phyloP scores from a whole-genome alignment of 2,888 invertebrate species.

The Eubasilissa splendida region DNA sequence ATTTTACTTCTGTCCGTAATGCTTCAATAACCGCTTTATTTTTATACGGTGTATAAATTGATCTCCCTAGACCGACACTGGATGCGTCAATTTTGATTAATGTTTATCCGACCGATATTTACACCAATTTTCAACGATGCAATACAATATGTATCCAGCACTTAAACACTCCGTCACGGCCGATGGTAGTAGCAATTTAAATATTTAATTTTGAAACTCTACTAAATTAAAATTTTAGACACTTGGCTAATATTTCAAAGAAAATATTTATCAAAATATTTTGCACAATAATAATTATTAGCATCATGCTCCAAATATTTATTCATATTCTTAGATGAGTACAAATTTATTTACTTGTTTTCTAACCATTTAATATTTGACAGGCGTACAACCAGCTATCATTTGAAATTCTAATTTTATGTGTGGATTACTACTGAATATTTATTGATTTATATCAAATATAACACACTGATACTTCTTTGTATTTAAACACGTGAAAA shows the following conservation, averaged over 20 bases:
- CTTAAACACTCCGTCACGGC: background rate
- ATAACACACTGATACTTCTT: too few relatives aligned
- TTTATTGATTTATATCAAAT: too few relatives aligned
- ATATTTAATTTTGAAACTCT: background rate
- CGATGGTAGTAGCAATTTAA: background rate
- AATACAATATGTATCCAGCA: background rate
- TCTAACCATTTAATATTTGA: background rate
- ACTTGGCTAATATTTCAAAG: too few relatives aligned
- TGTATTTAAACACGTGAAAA: too few relatives aligned
- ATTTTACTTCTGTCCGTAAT: too few relatives aligned
- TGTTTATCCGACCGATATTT: constrained; percentile 18
- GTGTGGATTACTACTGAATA: too few relatives aligned
- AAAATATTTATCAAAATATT: too few relatives aligned
- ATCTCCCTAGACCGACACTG: background rate
- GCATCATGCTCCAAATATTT: background rate
- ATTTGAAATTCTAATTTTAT: too few relatives aligned
- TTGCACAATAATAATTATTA: too few relatives aligned
- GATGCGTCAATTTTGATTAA: background rate
- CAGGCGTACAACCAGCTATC: too few relatives aligned
- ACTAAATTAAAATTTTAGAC: too few relatives aligned
- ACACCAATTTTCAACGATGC: constrained; percentile 1
- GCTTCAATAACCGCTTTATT: too few relatives aligned
- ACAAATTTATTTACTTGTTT: background rate
- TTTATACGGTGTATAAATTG: background rate
- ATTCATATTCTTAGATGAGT: background rate